phyloP scores from a whole-genome alignment of 2,797 vertebrate species.

The Micromesistius poutassou region DNA sequence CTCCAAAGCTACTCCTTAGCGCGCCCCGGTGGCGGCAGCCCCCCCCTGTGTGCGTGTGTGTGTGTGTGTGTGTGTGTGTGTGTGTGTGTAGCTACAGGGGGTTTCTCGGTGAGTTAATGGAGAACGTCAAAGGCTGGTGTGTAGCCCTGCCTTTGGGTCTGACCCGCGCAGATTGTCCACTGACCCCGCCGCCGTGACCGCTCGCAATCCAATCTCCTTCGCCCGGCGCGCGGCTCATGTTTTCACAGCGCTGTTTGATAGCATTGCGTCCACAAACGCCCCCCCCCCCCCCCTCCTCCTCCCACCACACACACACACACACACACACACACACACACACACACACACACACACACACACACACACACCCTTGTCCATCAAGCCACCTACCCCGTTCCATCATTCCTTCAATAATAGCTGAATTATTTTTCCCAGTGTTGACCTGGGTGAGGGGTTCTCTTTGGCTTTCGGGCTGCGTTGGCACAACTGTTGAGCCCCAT shows the following conservation, averaged over 20 bases:
- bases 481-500: constrained; percentile 57
- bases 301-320: background rate
- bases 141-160: constrained; percentile 56
- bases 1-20: constrained; percentile 1
- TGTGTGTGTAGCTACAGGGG: constrained; percentile 48
- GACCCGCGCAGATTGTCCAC: constrained; percentile 72
- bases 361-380: background rate
- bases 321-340: too few relatives aligned
- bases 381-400: constrained; percentile 44
- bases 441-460: constrained; percentile 35
- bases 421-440: constrained; percentile 57
- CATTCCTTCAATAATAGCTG: constrained; percentile 56
- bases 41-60: too few relatives aligned
- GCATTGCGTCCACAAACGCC: constrained; percentile 37
- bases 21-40: background rate
- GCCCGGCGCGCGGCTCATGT: constrained; percentile 60
- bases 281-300: background rate
- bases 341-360: background rate
- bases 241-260: constrained; percentile 64
- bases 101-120: constrained; percentile 59
- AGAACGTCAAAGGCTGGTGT: constrained; percentile 60
- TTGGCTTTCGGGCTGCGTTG: constrained; percentile 22
- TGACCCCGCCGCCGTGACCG: constrained; percentile 61
- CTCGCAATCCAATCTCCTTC: constrained; percentile 73
- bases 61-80: too few relatives aligned